phyloP scores from a whole-genome alignment of 2,797 vertebrate genomes.

The Cheirogaleus major region DNA sequence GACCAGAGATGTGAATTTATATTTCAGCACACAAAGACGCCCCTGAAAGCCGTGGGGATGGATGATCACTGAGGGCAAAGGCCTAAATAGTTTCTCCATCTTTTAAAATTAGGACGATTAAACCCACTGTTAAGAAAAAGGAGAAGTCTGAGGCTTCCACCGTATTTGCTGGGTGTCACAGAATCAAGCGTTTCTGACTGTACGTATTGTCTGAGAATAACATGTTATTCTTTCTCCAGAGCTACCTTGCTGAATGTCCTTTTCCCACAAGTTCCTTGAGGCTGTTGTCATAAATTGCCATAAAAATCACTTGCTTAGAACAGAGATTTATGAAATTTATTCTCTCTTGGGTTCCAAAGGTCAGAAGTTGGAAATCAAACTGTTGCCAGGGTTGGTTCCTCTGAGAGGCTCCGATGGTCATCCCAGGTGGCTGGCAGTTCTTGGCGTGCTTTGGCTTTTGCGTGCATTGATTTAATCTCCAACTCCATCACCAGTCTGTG shows the following conservation, averaged over 20 bases:
- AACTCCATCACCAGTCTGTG: not conserved
- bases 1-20: accelerated
- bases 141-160: not conserved
- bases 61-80: not conserved
- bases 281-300: too few species aligned
- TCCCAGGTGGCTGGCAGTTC: accelerated
- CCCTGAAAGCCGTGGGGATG: not conserved
- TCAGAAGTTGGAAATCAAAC: not conserved
- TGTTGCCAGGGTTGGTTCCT: too few species aligned
- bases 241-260: not conserved
- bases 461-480: not conserved
- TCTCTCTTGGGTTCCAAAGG: not conserved
- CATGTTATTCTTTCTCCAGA: not conserved
- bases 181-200: not conserved
- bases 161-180: not conserved
- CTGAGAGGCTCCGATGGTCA: not conserved
- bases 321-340: not conserved
- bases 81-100: not conserved
- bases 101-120: not conserved
- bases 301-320: not conserved
- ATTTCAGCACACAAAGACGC: not conserved
- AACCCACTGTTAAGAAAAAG: too few species aligned
- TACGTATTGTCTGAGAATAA: not conserved
- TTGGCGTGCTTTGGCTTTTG: accelerated
- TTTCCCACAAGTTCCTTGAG: accelerated